Base-by-base conservation (phyloP, 2,888 invertebrate species). In the Sphecodes monilicornis region DNA sequence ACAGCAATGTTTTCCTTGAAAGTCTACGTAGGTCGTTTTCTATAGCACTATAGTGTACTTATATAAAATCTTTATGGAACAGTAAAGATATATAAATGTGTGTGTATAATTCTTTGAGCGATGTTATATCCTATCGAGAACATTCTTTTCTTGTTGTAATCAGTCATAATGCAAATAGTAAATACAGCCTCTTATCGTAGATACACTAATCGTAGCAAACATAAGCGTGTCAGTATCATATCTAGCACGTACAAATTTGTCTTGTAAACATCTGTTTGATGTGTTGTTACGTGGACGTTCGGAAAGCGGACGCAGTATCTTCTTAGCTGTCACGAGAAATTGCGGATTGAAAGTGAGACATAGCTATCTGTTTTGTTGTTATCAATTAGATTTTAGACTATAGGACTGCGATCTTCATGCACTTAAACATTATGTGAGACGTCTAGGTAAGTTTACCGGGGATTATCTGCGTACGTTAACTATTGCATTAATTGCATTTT, bases 151-250 rank as follows among this genome's bases (percentile, higher is more conserved):
- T 4, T 3, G n/a, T 32, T n/a, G 16, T 10, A 16, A 41, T 32
- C 39, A n/a, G 68, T 71, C 16, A 66, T 68, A 76, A 82, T 77
- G 75, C 57, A 71, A 66, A 76, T 80, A 71, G 79, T 78, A 88
- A 82, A 84, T 68, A 66, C 71, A 60, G 13, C 46, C 80, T 89
- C 74, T 90, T 90, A 90, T 90, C 90, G 79, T 75, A 1, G 68
- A 46, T 29, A 71, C 76, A 80, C 89, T 90, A 90, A 90, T 90
- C 86, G 71, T 8, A 68, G 32, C 77, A 75, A 75, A 78, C 71
- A 71, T 74, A 80, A 74, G 82, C 77, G 70, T 77, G 88, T 68
- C 87, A 46, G 43, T 26, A 70, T 71, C 71, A 50, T 32, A 76
- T 80, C 79, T 86, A 57, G 80, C 60, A 76, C 82, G 68, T 72